phyloP scores from a whole-genome alignment of 2,797 vertebrate genomes.

The Silurus aristotelis region DNA sequence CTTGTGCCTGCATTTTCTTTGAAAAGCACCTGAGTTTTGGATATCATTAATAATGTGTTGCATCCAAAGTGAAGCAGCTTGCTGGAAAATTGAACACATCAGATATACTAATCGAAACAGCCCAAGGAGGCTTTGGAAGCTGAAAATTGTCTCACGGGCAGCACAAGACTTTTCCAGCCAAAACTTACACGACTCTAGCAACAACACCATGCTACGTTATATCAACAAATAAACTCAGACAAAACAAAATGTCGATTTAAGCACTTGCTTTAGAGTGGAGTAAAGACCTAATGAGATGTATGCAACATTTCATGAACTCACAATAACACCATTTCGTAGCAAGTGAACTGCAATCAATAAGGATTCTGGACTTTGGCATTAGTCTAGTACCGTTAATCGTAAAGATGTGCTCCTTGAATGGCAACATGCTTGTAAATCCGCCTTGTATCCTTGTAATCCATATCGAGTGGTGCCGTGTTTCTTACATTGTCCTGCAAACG shows the following conservation, averaged over 20 bases:
- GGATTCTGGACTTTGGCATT: neutral
- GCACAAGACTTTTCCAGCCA: neutral
- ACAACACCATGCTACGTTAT: neutral
- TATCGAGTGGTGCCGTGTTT: conserved; percentile 20
- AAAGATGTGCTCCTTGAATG: neutral
- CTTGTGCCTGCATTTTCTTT: conserved; percentile 43
- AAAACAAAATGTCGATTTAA: neutral
- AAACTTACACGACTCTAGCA: neutral
- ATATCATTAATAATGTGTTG: conserved; percentile 53
- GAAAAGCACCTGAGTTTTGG: conserved; percentile 35
- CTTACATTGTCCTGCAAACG: conserved; percentile 12
- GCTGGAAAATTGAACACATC: conserved; percentile 28
- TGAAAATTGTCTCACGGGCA: conserved; percentile 15
- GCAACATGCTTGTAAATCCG: conserved; percentile 15
- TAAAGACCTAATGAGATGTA: neutral
- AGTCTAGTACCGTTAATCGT: neutral
- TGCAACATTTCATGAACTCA: neutral
- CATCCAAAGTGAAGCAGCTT: conserved; percentile 32
- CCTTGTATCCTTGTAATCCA: conserved; percentile 33
- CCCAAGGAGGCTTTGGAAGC: conserved; percentile 20
- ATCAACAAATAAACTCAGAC: neutral
- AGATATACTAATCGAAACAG: conserved; percentile 47
- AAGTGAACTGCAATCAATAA: neutral
- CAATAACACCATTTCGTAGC: neutral
- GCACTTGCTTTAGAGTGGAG: neutral